Percentiles rank a stretch among this genome's conserved stretches.
phyloP scores from a whole-genome alignment of 2,113 vertebrate genomes.

The Chaetops frenatus region DNA sequence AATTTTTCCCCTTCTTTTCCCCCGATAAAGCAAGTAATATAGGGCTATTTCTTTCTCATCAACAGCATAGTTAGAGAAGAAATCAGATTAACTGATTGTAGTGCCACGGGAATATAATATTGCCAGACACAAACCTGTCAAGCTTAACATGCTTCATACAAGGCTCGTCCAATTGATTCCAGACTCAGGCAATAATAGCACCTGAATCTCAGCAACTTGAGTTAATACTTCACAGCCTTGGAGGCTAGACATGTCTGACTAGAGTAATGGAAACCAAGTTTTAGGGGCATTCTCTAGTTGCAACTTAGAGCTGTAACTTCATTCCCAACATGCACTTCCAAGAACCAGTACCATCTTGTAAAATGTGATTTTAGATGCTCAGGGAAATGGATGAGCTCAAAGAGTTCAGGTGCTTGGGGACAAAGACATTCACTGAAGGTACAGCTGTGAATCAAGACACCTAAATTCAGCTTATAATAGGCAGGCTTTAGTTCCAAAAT shows the following conservation, averaged over 20 bases:
- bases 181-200: background rate
- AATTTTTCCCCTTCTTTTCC: background rate
- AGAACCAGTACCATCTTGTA: background rate
- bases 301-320: background rate
- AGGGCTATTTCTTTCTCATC: background rate
- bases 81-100: background rate
- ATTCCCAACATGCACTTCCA: background rate
- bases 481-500: background rate
- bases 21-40: background rate
- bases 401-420: background rate
- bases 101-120: background rate
- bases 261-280: background rate
- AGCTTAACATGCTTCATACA: background rate
- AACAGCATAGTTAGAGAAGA: background rate
- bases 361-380: background rate
- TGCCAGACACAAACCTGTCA: background rate
- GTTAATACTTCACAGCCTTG: background rate
- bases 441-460: background rate
- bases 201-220: background rate
- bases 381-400: background rate
- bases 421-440: background rate
- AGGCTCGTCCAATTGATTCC: background rate
- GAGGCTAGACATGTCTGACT: background rate
- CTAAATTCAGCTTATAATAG: slow-evolving; percentile 10
- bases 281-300: background rate